A percentile compares a stretch with the other conserved stretches of the same genome.
Evolutionary conservation across 1,140 invertebrate species (phyloP).

Genomic region (Cotesia chilonis): DNA sequence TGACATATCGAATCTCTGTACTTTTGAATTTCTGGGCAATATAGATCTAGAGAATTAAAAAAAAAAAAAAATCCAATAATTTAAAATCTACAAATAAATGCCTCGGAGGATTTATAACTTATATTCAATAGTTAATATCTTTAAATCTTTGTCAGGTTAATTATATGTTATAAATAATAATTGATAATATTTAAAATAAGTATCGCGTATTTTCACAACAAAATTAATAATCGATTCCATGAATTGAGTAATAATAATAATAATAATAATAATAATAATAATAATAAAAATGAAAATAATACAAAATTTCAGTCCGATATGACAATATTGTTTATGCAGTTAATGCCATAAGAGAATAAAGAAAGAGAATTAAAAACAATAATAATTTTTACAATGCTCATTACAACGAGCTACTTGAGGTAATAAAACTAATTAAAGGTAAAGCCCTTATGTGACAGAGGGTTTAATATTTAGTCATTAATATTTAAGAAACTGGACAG

Average conservation of each 20-base stretch:
- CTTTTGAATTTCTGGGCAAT: constrained; percentile 29
- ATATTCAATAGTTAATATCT: not conserved
- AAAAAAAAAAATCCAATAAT: constrained; percentile 23
- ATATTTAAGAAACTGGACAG: constrained; percentile 50
- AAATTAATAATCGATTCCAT: not conserved
- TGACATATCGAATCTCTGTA: constrained; percentile 55
- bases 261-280: constrained; percentile 21
- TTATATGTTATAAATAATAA: not conserved
- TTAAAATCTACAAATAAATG: not conserved
- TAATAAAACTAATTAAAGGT: not conserved
- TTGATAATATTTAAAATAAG: constrained; percentile 45
- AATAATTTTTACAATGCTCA: constrained; percentile 28
- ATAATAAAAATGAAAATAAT: constrained; percentile 32
- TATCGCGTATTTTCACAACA: constrained; percentile 29
- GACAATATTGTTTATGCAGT: constrained; percentile 56
- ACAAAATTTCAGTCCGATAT: constrained; percentile 47
- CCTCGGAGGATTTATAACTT: constrained; percentile 1
- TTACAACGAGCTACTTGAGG: constrained; percentile 12
- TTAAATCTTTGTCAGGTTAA: too few relatives aligned
- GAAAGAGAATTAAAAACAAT: constrained; percentile 34
- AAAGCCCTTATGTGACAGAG: constrained; percentile 7
- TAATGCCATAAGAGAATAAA: constrained; percentile 46
- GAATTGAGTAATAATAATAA: constrained; percentile 21
- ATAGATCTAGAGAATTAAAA: constrained; percentile 21
- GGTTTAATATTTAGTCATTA: constrained; percentile 56